phyloP scores from a whole-genome alignment of 2,888 invertebrate species.

The Vanessa cardui region DNA sequence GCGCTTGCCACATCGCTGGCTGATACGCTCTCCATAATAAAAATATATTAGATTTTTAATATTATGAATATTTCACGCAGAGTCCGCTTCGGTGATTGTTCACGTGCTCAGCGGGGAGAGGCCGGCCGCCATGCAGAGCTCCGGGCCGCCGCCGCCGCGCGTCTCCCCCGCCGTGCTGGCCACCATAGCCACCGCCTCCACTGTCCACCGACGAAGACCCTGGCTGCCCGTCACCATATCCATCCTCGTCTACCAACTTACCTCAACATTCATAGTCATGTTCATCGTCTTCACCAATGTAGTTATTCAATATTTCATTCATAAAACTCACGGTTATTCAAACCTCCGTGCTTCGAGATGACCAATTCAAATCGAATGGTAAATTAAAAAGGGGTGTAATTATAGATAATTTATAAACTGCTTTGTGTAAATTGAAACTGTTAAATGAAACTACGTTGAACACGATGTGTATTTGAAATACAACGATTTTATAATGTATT shows the following conservation, averaged over 20 bases:
- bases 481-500: slow-evolving; percentile 49
- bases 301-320: slow-evolving; percentile 40
- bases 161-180: slow-evolving; percentile 62
- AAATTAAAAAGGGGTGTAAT: slow-evolving; percentile 31
- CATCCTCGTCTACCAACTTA: slow-evolving; percentile 50
- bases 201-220: slow-evolving; percentile 47
- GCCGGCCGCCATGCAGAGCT: slow-evolving; percentile 85
- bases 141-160: slow-evolving; percentile 65
- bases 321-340: slow-evolving; percentile 38
- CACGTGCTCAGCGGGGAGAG: slow-evolving; percentile 91
- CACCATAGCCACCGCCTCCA: slow-evolving; percentile 58
- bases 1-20: not conserved
- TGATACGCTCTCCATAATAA: slow-evolving; percentile 4
- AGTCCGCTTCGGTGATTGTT: slow-evolving; percentile 91
- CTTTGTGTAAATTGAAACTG: slow-evolving; percentile 40
- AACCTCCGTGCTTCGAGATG: slow-evolving; percentile 57
- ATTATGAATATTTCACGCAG: slow-evolving; percentile 60
- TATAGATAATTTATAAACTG: slow-evolving; percentile 35
- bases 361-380: slow-evolving; percentile 51
- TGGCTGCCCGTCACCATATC: slow-evolving; percentile 49
- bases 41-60: slow-evolving; percentile 14
- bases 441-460: slow-evolving; percentile 38
- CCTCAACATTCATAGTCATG: slow-evolving; percentile 48
- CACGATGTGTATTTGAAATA: slow-evolving; percentile 54
- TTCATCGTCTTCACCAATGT: slow-evolving; percentile 42